Evolutionary conservation across 2,797 vertebrate genomes (phyloP).

Genomic region (Sitta carolinensis): DNA sequence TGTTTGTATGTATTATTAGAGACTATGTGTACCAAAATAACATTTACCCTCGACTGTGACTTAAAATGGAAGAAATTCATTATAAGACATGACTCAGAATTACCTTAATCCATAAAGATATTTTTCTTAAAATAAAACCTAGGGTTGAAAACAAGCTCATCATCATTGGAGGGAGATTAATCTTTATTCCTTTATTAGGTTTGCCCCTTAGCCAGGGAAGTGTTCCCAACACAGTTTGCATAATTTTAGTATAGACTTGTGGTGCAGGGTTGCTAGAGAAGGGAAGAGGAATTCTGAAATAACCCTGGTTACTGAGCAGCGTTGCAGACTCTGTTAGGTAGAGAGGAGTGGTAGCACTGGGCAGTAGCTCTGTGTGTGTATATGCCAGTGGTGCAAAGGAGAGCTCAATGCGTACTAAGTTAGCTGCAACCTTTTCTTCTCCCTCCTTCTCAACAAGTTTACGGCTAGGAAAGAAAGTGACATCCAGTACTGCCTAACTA

Average conservation of each 20-base stretch:
- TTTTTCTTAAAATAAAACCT: background rate
- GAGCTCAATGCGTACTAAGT: rapidly evolving
- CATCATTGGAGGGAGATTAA: background rate
- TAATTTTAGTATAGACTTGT: background rate
- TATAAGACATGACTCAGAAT: background rate
- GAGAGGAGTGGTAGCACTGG: background rate
- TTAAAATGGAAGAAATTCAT: background rate
- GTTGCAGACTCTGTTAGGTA: background rate
- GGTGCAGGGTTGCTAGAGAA: background rate
- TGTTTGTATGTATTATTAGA: background rate
- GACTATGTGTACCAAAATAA: background rate
- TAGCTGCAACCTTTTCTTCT: background rate
- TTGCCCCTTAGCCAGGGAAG: background rate
- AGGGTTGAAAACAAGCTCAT: background rate
- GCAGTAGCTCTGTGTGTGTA: background rate
- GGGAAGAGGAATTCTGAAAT: background rate
- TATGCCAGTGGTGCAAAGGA: background rate
- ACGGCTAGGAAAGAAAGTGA: background rate
- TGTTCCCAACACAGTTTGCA: rapidly evolving
- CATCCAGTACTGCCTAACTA: background rate
- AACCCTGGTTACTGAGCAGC: background rate
- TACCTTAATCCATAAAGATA: background rate
- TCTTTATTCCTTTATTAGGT: background rate
- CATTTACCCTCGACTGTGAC: background rate
- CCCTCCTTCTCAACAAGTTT: background rate